Percentiles rank a stretch among this genome's conserved stretches.
Evolutionary conservation across 2,888 invertebrate species (phyloP).

Genomic region (Drosophila conformis): DNA sequence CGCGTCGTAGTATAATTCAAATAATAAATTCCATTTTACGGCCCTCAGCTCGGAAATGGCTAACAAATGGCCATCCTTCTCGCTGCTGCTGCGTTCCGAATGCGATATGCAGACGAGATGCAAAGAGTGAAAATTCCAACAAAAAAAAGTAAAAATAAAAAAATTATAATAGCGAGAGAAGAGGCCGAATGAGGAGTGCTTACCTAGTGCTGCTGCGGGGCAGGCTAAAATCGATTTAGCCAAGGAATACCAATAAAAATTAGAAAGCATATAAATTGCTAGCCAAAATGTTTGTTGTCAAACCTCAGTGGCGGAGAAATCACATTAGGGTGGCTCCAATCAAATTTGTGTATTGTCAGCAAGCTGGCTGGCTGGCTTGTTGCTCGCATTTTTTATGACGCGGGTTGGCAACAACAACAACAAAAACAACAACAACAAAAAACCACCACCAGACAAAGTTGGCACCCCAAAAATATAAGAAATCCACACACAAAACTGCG

Average conservation of each 20-base stretch:
- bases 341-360: constrained; percentile 68
- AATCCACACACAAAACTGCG: constrained; percentile 31
- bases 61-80: constrained; percentile 58
- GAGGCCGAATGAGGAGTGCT: background rate
- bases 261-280: constrained; percentile 73
- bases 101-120: constrained; percentile 44
- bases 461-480: constrained; percentile 10
- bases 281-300: constrained; percentile 70
- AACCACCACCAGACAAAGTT: constrained; percentile 40
- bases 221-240: constrained; percentile 59
- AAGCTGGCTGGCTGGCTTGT: constrained; percentile 18
- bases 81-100: constrained; percentile 35
- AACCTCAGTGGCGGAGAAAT: constrained; percentile 54
- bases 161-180: background rate
- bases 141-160: background rate
- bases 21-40: constrained; percentile 77
- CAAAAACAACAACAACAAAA: constrained; percentile 34
- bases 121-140: constrained; percentile 48
- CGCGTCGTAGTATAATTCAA: constrained; percentile 57
- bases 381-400: constrained; percentile 44
- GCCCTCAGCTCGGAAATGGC: constrained; percentile 51
- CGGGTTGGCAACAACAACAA: constrained; percentile 29
- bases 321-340: constrained; percentile 70
- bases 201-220: background rate
- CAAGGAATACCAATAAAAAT: constrained; percentile 64